Conservation (phyloP, 2,113 vertebrate genomes). For the Morone saxatilis region DNA sequence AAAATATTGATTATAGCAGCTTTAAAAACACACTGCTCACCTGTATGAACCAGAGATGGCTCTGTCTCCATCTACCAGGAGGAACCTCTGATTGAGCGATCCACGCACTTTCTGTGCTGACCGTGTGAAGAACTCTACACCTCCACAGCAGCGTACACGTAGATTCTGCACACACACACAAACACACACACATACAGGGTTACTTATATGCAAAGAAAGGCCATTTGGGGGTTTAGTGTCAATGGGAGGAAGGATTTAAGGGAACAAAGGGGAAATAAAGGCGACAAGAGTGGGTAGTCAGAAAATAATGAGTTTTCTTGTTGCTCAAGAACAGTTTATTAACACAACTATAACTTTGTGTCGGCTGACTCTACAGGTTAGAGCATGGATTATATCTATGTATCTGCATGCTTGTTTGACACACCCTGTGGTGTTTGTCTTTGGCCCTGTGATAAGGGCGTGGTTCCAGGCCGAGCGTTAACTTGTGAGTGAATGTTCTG, state of each 20-base stretch:
- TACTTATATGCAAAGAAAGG: constrained; percentile 15
- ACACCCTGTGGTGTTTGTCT: constrained; percentile 79
- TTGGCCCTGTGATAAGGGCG: constrained; percentile 71
- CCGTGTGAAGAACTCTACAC: constrained; percentile 92
- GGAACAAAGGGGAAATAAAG: constrained; percentile 41
- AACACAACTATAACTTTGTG: not conserved
- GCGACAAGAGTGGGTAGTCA: not conserved
- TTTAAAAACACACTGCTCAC: constrained; percentile 75
- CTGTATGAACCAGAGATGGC: constrained; percentile 96
- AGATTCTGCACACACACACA: constrained; percentile 86
- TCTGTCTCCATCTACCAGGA: constrained; percentile 95
- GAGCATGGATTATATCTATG: constrained; percentile 41
- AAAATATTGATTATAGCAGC: not conserved
- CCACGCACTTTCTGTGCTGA: constrained; percentile 92
- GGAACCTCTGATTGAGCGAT: constrained; percentile 92
- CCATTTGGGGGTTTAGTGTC: not conserved
- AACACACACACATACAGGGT: constrained; percentile 26
- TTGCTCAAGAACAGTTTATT: constrained; percentile 26
- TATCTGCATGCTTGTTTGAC: constrained; percentile 52
- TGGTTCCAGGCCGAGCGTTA: constrained; percentile 49
- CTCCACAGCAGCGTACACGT: constrained; percentile 89
- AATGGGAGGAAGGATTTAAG: constrained; percentile 14
- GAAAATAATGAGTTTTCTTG: constrained; percentile 22
- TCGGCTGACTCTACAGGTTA: constrained; percentile 61
- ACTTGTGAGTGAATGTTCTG: constrained; percentile 43